Evolutionary conservation across 2,113 vertebrate species (phyloP).

Genomic region (Stomatorhinus ivindoensis): DNA sequence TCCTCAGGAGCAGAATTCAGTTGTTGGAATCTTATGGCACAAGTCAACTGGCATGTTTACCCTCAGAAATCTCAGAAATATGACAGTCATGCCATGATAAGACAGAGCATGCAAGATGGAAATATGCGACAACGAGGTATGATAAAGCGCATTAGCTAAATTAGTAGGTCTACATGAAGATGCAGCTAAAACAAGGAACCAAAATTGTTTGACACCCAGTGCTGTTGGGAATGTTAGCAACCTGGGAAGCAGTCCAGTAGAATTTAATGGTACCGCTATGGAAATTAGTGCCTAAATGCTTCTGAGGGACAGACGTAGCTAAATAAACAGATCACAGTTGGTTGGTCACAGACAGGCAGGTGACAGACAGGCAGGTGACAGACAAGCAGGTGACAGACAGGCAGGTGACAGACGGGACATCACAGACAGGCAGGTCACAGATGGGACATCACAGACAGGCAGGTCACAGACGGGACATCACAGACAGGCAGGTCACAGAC

Average conservation of each 20-base stretch:
- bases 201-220: not conserved
- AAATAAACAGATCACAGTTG: not conserved
- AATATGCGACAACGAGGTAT: not conserved
- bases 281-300: not conserved
- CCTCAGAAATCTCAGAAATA: not conserved
- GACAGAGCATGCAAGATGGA: not conserved
- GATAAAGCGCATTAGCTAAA: not conserved
- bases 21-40: not conserved
- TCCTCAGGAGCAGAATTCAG: not conserved
- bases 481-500: too few species aligned
- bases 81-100: not conserved
- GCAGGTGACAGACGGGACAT: too few species aligned
- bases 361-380: too few species aligned
- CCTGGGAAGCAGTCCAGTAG: not conserved
- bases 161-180: not conserved
- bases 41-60: not conserved
- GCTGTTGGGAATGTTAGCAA: not conserved
- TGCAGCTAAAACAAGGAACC: not conserved
- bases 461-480: too few species aligned
- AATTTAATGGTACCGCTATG: not conserved
- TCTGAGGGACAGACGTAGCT: not conserved
- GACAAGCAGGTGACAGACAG: too few species aligned
- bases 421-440: too few species aligned
- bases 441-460: too few species aligned
- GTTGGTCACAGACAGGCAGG: not conserved